Percentiles rank a stretch among this genome's conserved stretches.
phyloP scores from a whole-genome alignment of 1,140 invertebrate genomes.

The Bilobella aurantiaca region DNA sequence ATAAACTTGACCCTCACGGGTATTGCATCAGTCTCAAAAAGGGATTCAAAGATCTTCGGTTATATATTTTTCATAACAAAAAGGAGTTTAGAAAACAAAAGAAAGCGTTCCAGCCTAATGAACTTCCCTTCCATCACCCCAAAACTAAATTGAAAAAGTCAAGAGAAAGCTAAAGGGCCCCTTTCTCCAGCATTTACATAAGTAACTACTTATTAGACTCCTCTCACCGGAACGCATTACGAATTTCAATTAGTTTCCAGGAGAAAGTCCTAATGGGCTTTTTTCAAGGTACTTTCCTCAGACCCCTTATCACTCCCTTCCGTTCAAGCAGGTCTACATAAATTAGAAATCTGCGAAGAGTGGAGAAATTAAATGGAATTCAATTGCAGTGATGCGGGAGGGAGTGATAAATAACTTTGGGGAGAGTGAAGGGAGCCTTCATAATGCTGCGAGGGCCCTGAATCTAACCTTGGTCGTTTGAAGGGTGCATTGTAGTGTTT shows the following conservation, averaged over 20 bases:
- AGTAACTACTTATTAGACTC: constrained; percentile 6
- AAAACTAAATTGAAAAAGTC: constrained; percentile 11
- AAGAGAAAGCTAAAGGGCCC: background rate
- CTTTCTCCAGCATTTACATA: constrained; percentile 5
- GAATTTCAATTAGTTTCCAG: constrained; percentile 11
- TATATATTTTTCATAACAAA: no score
- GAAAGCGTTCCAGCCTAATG: background rate
- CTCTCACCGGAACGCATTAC: background rate
- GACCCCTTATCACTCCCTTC: background rate
- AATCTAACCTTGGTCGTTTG: background rate
- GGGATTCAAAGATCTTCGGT: no score
- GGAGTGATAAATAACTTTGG: no score
- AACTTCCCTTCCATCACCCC: constrained; percentile 1
- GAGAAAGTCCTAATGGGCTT: background rate
- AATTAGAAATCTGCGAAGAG: no score
- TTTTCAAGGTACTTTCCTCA: background rate
- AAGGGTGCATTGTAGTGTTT: background rate
- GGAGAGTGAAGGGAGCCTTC: background rate
- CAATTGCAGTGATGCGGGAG: background rate
- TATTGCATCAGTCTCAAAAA: no score
- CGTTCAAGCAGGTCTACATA: no score
- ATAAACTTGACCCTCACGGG: no score
- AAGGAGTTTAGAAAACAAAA: background rate
- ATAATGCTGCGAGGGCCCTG: background rate
- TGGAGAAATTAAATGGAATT: background rate